These are phyloP conservation scores for Phocoena phocoena DNA, from an alignment of 2,113 vertebrate species.

Conservation along the genomic window DNA sequence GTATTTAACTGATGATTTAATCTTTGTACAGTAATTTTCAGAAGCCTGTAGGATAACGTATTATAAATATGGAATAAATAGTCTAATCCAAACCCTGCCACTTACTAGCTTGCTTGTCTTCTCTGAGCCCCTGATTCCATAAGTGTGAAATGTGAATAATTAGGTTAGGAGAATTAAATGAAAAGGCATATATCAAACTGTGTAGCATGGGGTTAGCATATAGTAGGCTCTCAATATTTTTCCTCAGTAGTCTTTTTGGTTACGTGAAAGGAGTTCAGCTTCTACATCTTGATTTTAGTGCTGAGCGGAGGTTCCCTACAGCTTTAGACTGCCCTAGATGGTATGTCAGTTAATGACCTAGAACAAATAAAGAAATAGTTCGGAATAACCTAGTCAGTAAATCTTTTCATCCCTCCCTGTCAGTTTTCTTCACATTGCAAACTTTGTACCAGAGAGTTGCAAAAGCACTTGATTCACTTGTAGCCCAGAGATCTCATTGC, in stretches of 20 bases:
- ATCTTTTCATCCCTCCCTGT: conserved; percentile 41
- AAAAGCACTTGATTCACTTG: conserved; percentile 60
- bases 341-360: conserved; percentile 11
- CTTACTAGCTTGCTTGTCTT: conserved; percentile 25
- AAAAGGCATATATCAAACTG: not conserved
- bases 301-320: not conserved
- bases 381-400: conserved; percentile 10
- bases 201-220: not conserved
- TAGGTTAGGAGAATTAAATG: not conserved
- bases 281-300: conserved; percentile 29
- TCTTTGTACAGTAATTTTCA: not conserved
- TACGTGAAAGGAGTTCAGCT: not conserved
- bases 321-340: not conserved
- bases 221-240: not conserved
- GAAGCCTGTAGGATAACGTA: not conserved
- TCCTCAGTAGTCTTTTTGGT: not conserved
- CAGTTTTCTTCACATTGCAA: conserved; percentile 53
- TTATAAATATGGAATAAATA: not conserved
- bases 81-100: not conserved
- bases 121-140: not conserved
- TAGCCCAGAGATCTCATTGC: conserved; percentile 6
- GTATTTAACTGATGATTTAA: not conserved
- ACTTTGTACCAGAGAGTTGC: conserved; percentile 54
- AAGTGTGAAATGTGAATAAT: conserved; percentile 14
- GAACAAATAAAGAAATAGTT: conserved; percentile 47